Evolutionary conservation across 2,113 vertebrate species (phyloP), one percentile per base, ranked within the genome.

Genomic region (Stigmatopora nigra): DNA sequence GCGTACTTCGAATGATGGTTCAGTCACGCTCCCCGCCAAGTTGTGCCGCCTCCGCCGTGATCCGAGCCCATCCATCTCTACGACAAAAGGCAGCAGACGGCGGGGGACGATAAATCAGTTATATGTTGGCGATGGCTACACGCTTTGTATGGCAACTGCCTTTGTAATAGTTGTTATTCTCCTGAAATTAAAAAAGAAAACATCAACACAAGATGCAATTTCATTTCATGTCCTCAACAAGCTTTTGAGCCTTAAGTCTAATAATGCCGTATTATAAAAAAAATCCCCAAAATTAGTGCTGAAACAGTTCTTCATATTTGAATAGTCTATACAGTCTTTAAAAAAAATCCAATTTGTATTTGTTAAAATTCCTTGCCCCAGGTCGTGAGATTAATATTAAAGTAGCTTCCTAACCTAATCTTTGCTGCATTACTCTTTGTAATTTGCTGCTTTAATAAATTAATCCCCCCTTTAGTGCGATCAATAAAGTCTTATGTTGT

Each of bases 51-150:
- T 82, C 74, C 75, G 69, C 69, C 63, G 51, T 73, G 57, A 70
- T 76, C 67, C 56, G 35, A 19, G 25, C 70, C 67, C 62, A 85
- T 85, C 79, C 78, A 84, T 86, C 84, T 86, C 71, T 64, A 44
- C 17, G 59, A 52, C n/a, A 41, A 69, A 72, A 47, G 17, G 44
- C 7, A 56, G 47, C 31, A 20, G 57, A 57, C 22, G 63, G 66
- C 57, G 64, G 63, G 56, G 55, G 73, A 61, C 38, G 25, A 49
- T 67, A 55, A 76, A 56, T 51, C 65, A 70, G 59, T 73, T 64
- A 59, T 49, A 68, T 58, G 35, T 69, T 14, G 73, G 70, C 63
- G 20, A 7, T 49, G 17, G 62, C 25, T 59, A 35, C 60, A 67
- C n/a, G 60, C 44, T 71, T 52, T 16, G 63, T 44, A 56, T 51